phyloP scores from a whole-genome alignment of 2,797 vertebrate species.

The Esox masquinongy region DNA sequence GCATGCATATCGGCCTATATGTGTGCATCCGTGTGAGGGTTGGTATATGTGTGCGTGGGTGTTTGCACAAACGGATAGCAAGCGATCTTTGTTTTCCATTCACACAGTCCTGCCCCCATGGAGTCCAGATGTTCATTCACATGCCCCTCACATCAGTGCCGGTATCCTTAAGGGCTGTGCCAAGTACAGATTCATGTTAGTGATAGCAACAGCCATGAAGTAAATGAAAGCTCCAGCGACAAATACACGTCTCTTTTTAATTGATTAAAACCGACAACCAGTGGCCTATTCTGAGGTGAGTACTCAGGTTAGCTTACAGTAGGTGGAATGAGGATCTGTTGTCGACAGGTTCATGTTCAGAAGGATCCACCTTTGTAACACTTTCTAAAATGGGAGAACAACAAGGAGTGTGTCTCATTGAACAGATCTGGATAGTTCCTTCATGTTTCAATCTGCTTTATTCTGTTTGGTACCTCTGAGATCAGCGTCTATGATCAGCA shows the following conservation, averaged over 20 bases:
- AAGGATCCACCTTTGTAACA: neutral
- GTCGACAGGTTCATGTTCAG: neutral
- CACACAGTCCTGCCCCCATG: constrained; percentile 46
- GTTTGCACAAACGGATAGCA: constrained; percentile 52
- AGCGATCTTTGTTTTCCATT: constrained; percentile 42
- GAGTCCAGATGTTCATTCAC: constrained; percentile 70
- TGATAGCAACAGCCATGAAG: constrained; percentile 64
- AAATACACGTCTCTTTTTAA: constrained; percentile 54
- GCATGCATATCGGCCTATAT: neutral
- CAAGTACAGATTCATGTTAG: constrained; percentile 67
- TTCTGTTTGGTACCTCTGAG: neutral
- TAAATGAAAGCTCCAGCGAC: constrained; percentile 69
- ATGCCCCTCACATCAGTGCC: constrained; percentile 42
- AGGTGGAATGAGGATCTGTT: neutral
- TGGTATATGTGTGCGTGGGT: neutral
- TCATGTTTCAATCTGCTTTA: neutral
- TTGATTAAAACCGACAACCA: constrained; percentile 59
- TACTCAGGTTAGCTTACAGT: neutral
- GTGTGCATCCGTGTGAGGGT: constrained; percentile 4
- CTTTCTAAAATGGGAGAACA: neutral
- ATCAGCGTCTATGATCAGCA: neutral
- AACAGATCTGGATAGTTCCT: neutral
- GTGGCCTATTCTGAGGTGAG: constrained; percentile 44
- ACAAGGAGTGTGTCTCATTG: neutral
- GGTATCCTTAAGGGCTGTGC: constrained; percentile 60